Evolutionary conservation across 2,797 vertebrate genomes (phyloP), one percentile per base, ranked within the genome.

Genomic region (Geotria australis): DNA sequence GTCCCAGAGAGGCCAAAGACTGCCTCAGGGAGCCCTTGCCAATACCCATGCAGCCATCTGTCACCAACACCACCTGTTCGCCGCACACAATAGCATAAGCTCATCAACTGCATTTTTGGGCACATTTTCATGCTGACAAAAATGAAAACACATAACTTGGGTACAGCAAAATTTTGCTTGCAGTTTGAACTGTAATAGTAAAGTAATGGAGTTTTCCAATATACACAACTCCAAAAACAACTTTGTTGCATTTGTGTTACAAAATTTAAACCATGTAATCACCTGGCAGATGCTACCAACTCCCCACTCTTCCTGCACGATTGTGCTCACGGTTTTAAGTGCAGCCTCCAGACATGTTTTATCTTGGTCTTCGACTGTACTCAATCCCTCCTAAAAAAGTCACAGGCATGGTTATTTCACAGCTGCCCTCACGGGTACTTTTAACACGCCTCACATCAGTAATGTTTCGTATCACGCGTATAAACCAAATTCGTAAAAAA

Each of bases 241-340:
- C 24, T 24, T 38, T 5, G 24, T 5, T 38, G 24, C 24, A 38
- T 38, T 9, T 11, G 9, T 14, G 24, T 46, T 38, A 15, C 57
- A 56, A 61, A 58, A 49, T 47, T 11, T 46, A 8, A 12, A 46
- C 8, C 58, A 46, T 45, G 11, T 46, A 24, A 0, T 53, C 72
- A 96, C 89, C 91, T 96, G 91, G 67, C 86, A 95, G 56, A 85
- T 84, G 68, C 85, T 83, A 3, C 77, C 71, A 59, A 77, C 80
- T 1, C 91, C 91, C 89, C 89, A 98, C 61, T 96, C 91, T 66
- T 95, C 86, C 65, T 94, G 88, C 10, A 98, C 81, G 8, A 96
- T 72, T 14, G 76, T 95, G 72, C 77, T 88, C 58, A 94, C 83
- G 46, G 86, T 89, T 62, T 79, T 68, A 12, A 96, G 70, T 0